Conservation (phyloP, 1,140 invertebrate genomes). For the Eupeodes corollae region DNA sequence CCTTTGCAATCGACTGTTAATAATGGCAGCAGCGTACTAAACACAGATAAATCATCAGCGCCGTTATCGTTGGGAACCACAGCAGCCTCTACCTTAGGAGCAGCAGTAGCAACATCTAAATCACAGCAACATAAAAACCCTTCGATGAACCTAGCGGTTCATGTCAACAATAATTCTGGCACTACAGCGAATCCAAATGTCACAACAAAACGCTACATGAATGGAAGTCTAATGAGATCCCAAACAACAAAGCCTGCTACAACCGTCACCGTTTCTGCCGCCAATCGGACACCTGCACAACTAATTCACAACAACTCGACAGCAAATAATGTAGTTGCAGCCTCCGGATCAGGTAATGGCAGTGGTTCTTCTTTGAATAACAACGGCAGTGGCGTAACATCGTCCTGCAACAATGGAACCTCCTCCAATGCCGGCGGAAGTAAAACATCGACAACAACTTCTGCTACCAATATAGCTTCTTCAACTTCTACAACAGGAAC, state of each 20-base stretch:
- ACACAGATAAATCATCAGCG: no score
- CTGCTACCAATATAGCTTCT: not conserved
- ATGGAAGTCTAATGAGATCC: slow-evolving; percentile 25
- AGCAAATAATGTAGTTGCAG: no score
- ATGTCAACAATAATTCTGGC: not conserved
- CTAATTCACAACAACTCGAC: no score
- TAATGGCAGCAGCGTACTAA: no score
- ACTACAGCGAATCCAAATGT: not conserved
- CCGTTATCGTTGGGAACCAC: not conserved
- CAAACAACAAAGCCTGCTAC: slow-evolving; percentile 15
- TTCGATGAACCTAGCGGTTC: not conserved
- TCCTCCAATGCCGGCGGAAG: slow-evolving; percentile 4
- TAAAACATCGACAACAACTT: slow-evolving; percentile 12
- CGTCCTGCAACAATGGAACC: slow-evolving; percentile 2
- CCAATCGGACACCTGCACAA: not conserved
- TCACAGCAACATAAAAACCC: not conserved
- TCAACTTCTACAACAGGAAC: slow-evolving; percentile 17
- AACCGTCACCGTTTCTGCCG: no score
- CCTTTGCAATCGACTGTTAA: no score
- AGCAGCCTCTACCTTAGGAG: not conserved
- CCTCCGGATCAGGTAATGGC: not conserved
- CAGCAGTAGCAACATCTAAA: not conserved
- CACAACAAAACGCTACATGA: slow-evolving; percentile 20
- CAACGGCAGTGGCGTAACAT: no score
- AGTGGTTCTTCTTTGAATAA: no score